Conservation (phyloP, 1,140 invertebrate species). For the Caenorhabditis briggsae region DNA sequence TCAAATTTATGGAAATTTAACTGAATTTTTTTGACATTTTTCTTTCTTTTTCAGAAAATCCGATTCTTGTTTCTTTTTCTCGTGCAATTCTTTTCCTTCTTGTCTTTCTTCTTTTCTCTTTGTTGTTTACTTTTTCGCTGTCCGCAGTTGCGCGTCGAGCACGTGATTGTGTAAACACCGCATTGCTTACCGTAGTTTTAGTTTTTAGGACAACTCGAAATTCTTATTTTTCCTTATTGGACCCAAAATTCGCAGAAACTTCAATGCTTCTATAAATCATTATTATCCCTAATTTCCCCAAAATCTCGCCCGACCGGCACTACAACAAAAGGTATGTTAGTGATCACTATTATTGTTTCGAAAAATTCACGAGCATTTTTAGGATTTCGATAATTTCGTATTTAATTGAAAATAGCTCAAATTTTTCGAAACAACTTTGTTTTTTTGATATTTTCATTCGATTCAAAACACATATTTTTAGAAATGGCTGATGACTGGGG, state of each 20-base stretch:
- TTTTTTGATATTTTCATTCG: constrained; percentile 3
- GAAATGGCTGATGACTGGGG: constrained; percentile 60
- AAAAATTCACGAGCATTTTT: background rate
- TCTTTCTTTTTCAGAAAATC: no score
- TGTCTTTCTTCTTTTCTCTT: background rate
- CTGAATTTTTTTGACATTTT: no score
- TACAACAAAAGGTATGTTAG: background rate
- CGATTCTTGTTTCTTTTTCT: no score
- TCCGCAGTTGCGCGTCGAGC: constrained; percentile 32
- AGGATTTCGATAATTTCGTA: background rate
- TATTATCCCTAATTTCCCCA: background rate
- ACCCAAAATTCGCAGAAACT: background rate
- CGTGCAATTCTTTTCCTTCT: no score
- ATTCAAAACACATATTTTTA: background rate
- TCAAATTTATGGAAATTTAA: no score
- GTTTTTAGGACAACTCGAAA: constrained; percentile 52
- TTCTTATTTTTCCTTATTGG: constrained; percentile 19
- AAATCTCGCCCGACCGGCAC: constrained; percentile 34
- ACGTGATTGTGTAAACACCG: background rate
- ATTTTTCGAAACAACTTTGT: background rate
- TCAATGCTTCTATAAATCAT: constrained; percentile 47
- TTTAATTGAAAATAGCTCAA: background rate
- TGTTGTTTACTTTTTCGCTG: background rate
- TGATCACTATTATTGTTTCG: background rate
- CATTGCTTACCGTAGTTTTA: background rate